Conservation (phyloP, 2,113 vertebrate genomes). For the Fukomys damarensis region DNA sequence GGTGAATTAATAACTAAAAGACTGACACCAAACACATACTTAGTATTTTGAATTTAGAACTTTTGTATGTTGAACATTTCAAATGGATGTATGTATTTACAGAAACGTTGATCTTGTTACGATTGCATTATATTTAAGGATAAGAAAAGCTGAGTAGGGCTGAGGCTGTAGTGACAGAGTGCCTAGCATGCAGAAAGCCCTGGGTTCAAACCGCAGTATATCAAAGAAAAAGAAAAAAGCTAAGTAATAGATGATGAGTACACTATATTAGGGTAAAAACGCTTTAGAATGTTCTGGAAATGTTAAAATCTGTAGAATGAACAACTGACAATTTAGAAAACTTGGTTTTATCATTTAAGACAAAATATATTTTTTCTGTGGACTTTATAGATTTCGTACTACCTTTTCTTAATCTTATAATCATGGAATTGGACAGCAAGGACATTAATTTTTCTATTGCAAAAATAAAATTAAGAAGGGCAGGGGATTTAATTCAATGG, state of each 20-base stretch:
- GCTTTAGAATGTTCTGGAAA: constrained; percentile 59
- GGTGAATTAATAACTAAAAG: constrained; percentile 48
- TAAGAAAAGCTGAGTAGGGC: constrained; percentile 30
- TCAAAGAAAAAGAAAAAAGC: neutral
- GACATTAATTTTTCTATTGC: constrained; percentile 46
- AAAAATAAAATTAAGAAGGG: too few relatives aligned
- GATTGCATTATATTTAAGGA: constrained; percentile 61
- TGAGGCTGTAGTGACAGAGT: neutral
- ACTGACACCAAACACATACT: constrained; percentile 54
- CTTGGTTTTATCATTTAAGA: constrained; percentile 33
- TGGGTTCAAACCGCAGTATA: neutral
- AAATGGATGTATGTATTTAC: constrained; percentile 61
- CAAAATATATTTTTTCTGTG: constrained; percentile 30
- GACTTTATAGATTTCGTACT: constrained; percentile 40
- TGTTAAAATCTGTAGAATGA: constrained; percentile 50
- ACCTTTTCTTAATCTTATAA: constrained; percentile 52
- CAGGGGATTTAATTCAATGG: too few relatives aligned
- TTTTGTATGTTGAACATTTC: constrained; percentile 50
- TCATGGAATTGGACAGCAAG: constrained; percentile 35
- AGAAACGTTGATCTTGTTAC: constrained; percentile 47
- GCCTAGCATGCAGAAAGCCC: neutral
- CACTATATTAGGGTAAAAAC: constrained; percentile 17
- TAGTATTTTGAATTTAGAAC: constrained; percentile 61
- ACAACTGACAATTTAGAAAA: constrained; percentile 40
- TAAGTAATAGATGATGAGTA: constrained; percentile 48